Conservation (phyloP, 2,888 invertebrate genomes). For the Nematopogon swammerdamellus region DNA sequence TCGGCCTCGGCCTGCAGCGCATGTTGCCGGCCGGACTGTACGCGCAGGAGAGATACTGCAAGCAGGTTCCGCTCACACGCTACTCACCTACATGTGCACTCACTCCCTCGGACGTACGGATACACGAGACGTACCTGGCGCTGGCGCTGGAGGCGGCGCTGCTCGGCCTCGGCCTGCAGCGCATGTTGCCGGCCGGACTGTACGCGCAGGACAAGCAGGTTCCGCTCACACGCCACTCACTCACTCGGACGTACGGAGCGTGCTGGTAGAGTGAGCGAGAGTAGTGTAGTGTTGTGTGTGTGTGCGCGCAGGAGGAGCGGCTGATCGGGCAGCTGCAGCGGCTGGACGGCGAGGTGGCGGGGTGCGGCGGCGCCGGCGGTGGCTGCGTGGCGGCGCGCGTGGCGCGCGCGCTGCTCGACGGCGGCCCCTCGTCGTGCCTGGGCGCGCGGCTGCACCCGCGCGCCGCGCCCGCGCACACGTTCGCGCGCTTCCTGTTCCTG, state of each 20-base stretch:
- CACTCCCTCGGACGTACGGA: too few relatives aligned
- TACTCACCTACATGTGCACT: too few relatives aligned
- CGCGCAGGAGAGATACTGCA: constrained; percentile 63
- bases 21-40: constrained; percentile 76
- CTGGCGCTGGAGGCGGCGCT: constrained; percentile 76
- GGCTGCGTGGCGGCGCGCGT: constrained; percentile 63
- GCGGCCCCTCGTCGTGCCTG: constrained; percentile 76
- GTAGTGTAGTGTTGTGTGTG: too few relatives aligned
- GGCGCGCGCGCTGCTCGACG: constrained; percentile 67
- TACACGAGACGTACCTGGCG: constrained; percentile 72
- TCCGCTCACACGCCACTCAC: too few relatives aligned
- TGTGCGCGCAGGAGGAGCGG: constrained; percentile 67
- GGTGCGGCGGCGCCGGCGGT: constrained; percentile 41
- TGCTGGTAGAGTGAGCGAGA: too few relatives aligned
- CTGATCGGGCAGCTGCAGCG: constrained; percentile 72
- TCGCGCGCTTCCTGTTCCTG: constrained; percentile 76
- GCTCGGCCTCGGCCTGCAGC: constrained; percentile 74
- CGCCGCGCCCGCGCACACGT: constrained; percentile 81
- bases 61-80: too few relatives aligned
- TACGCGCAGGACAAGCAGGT: constrained; percentile 69
- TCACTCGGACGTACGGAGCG: too few relatives aligned
- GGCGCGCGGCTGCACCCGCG: constrained; percentile 72
- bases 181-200: constrained; percentile 73
- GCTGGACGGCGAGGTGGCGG: constrained; percentile 70
- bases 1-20: constrained; percentile 76